phyloP scores from a whole-genome alignment of 2,888 invertebrate species.

The Lithophane ornitopus region DNA sequence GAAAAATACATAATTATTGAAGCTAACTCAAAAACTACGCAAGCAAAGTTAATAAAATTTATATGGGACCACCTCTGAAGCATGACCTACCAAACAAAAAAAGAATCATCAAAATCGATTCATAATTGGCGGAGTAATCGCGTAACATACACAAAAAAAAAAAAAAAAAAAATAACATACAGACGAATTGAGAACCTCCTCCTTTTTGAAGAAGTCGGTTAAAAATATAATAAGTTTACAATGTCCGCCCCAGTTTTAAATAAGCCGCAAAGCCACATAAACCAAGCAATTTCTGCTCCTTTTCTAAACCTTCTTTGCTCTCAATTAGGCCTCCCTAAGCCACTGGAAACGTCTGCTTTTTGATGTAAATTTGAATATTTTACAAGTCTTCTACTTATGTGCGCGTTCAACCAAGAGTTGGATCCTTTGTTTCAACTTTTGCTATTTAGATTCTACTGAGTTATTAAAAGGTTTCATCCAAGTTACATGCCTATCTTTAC shows the following conservation, averaged over 20 bases:
- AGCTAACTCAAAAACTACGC: no score
- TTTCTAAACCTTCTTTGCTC: not conserved
- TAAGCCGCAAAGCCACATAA: not conserved
- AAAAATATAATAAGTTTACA: no score
- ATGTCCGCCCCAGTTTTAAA: not conserved
- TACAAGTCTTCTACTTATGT: slow-evolving; percentile 20
- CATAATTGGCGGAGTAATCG: no score
- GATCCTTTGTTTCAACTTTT: slow-evolving; percentile 44
- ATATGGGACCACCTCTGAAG: no score
- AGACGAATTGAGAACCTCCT: no score
- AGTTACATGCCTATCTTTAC: not conserved
- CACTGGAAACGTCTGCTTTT: slow-evolving; percentile 34
- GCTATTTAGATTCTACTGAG: not conserved
- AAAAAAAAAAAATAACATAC: no score
- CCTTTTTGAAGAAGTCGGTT: no score
- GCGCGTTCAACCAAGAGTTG: not conserved
- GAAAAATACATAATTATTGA: no score
- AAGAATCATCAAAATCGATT: no score
- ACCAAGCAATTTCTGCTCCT: slow-evolving; percentile 1
- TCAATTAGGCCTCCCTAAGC: slow-evolving; percentile 42
- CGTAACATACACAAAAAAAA: no score
- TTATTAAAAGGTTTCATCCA: slow-evolving; percentile 9
- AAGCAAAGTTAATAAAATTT: no score
- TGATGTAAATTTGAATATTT: slow-evolving; percentile 56
- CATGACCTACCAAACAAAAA: no score